Base-by-base conservation (phyloP, 2,113 vertebrate genomes). In the Pongo abelii region DNA sequence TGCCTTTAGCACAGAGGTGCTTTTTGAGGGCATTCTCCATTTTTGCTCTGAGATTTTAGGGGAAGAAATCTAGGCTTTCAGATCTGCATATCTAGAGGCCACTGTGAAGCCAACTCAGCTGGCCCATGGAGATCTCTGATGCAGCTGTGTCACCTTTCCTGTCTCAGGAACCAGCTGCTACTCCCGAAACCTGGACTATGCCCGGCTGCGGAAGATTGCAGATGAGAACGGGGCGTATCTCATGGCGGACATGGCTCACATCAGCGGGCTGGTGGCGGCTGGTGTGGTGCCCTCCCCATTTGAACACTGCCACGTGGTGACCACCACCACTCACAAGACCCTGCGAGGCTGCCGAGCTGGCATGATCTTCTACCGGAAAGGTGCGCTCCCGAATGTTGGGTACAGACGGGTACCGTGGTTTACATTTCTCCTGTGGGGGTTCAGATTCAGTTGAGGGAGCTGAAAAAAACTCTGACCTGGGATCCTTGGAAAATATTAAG, bases 271-370 rank as follows among this genome's bases (percentile, higher is more conserved):
- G 93, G 99, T 99, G 97, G 99, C 99, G 0, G 99, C 99, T 0
- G 99, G 99, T 0, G 99, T 99, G 78, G 99, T 99, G 81, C 99
- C 99, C 0, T 99, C 99, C 0, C 99, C 99, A 3, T 99, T 99
- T 0, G 99, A 99, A 5, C 89, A 99, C 98, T 99, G 99, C 20
- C 99, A 99, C 7, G 97, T 99, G 0, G 99, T 99, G 94, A 98
- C 99, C 91, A 99, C 99, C 52, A 99, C 99, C 5, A 99, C 99
- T 0, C 99, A 99, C 98, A 99, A 99, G 98, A 99, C 99, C 0
- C 97, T 99, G 96, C 97, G 99, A 40, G 99, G 99, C 98, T 99
- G 99, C 98, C 99, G 99, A 0, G 98, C 99, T 0, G 99, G 99
- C 38, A 98, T 99, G 95, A 99, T 99, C 98, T 99, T 99, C 98